These are phyloP conservation scores for Eulacestoma nigropectus DNA, from an alignment of 2,113 vertebrate genomes.

Conservation along the genomic window DNA sequence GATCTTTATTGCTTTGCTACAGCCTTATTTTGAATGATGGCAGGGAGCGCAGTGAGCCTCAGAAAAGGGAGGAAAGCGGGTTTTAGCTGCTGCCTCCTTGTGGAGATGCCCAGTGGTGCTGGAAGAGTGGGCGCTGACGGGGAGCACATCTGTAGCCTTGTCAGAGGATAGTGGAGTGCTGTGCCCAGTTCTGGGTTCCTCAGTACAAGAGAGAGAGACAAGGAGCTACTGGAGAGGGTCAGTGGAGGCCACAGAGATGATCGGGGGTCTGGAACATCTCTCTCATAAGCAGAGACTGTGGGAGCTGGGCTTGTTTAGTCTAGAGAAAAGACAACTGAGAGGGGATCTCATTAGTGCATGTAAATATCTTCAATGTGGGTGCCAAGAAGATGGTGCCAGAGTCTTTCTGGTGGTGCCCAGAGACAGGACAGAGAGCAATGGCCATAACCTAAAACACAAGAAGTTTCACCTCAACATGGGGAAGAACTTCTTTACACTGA, in stretches of 20 bases:
- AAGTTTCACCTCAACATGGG: not conserved
- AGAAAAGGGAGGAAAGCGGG: too few relatives aligned
- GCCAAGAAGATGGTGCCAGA: not conserved
- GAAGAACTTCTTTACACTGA: not conserved
- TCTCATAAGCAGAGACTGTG: not conserved
- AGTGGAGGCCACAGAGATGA: not conserved
- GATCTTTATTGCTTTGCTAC: not conserved
- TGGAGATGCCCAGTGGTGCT: not conserved
- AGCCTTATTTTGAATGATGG: not conserved
- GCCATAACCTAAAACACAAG: not conserved
- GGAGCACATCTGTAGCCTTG: rapidly evolving
- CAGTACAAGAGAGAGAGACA: not conserved
- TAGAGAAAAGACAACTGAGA: not conserved
- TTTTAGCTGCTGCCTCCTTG: rapidly evolving
- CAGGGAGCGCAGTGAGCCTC: rapidly evolving
- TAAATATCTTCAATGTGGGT: too few relatives aligned
- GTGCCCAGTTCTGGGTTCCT: not conserved
- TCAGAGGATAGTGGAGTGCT: rapidly evolving
- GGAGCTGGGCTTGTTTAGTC: not conserved
- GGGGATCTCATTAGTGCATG: not conserved
- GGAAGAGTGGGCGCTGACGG: rapidly evolving
- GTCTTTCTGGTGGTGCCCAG: not conserved
- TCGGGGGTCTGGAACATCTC: not conserved
- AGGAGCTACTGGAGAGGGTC: not conserved
- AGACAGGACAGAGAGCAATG: not conserved